Conservation (phyloP, 2,797 vertebrate species). For the Dicrostonyx torquatus region DNA sequence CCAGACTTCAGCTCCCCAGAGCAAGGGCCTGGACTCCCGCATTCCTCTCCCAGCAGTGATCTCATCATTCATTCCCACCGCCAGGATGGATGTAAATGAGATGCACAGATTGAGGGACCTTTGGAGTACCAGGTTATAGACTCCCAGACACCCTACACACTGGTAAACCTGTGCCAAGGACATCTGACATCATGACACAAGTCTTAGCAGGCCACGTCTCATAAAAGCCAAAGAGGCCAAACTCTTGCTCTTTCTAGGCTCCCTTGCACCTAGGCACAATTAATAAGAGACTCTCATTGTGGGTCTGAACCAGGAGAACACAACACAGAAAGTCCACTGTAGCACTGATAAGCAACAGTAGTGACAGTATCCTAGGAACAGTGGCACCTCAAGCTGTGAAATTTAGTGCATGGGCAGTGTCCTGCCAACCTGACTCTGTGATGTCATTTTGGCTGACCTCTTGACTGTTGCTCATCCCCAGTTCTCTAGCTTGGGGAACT, state of each 20-base stretch:
- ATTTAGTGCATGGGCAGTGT: neutral
- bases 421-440: conserved; percentile 31
- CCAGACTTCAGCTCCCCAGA: neutral
- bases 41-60: neutral
- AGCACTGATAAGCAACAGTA: neutral
- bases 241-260: conserved; percentile 18
- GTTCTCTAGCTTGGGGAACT: conserved; percentile 56
- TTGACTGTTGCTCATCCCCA: neutral
- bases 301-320: conserved; percentile 3
- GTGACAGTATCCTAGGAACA: neutral
- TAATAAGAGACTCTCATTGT: neutral
- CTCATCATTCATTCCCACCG: neutral
- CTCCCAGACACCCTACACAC: neutral
- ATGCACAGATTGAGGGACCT: neutral
- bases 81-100: neutral
- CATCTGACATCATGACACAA: neutral
- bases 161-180: neutral
- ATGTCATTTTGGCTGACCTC: conserved; percentile 22
- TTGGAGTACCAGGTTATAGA: neutral
- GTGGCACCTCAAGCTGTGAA: neutral
- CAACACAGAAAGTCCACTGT: neutral
- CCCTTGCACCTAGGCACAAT: neutral
- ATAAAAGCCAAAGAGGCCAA: neutral
- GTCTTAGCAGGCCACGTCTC: neutral
- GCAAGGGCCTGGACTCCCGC: neutral